Percentiles rank a stretch among this genome's conserved stretches.
These are phyloP conservation scores for Penaeus indicus DNA, from an alignment of 1,140 invertebrate species.

Conservation along the genomic window DNA sequence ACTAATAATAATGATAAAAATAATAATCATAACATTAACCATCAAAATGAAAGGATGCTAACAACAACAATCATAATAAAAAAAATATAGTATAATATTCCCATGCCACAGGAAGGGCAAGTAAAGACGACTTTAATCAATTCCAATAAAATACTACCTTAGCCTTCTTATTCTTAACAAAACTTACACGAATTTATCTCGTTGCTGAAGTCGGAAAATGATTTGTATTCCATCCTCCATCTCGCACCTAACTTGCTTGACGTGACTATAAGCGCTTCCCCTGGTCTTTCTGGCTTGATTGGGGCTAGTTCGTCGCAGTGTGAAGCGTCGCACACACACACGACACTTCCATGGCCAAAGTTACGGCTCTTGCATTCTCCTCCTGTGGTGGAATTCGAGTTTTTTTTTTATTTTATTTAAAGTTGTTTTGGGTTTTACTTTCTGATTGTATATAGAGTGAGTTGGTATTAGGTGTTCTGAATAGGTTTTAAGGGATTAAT, in stretches of 20 bases:
- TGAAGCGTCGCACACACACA: slow-evolving; percentile 38
- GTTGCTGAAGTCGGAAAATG: slow-evolving; percentile 28
- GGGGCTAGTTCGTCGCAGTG: slow-evolving; percentile 27
- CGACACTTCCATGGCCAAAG: slow-evolving; percentile 47
- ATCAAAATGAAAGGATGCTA: no score
- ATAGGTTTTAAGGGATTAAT: no score
- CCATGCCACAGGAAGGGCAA: no score
- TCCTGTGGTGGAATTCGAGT: slow-evolving; percentile 22
- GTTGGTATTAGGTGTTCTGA: no score
- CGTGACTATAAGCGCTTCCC: slow-evolving; percentile 11
- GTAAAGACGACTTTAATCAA: no score
- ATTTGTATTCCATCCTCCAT: not conserved
- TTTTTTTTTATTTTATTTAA: no score
- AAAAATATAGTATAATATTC: no score
- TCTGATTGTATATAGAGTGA: no score
- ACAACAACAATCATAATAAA: no score
- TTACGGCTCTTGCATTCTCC: slow-evolving; percentile 38
- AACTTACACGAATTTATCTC: slow-evolving; percentile 24
- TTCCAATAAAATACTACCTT: no score
- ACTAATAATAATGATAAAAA: no score
- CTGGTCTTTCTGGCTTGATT: not conserved
- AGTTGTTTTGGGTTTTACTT: not conserved
- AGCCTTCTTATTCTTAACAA: not conserved
- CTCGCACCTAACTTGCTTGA: slow-evolving; percentile 31
- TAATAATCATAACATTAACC: no score